Conservation (phyloP, 2,888 invertebrate genomes). For the Amphipyra berbera region DNA sequence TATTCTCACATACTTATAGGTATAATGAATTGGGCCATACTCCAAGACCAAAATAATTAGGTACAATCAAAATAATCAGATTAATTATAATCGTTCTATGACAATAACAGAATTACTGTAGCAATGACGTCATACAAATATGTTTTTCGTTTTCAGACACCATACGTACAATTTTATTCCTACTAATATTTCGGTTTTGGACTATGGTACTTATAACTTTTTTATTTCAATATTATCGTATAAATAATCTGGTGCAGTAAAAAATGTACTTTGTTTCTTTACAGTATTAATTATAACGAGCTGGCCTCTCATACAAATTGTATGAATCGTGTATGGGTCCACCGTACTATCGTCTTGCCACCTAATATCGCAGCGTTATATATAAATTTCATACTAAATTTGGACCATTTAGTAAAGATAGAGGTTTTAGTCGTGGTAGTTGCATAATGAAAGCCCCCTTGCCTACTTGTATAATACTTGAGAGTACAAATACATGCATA, state of each 20-base stretch:
- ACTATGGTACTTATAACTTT: slow-evolving; percentile 70
- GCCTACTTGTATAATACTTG: slow-evolving; percentile 71
- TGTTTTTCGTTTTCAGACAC: slow-evolving; percentile 33
- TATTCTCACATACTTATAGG: slow-evolving; percentile 66
- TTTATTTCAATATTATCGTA: slow-evolving; percentile 51
- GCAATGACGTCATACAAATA: slow-evolving; percentile 48
- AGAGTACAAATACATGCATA: slow-evolving; percentile 78
- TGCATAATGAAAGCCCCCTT: slow-evolving; percentile 64
- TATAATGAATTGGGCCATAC: slow-evolving; percentile 71
- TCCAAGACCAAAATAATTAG: slow-evolving; percentile 79
- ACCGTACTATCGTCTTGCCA: slow-evolving; percentile 53
- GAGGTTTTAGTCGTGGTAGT: slow-evolving; percentile 71
- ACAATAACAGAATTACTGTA: slow-evolving; percentile 66
- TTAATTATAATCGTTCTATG: slow-evolving; percentile 63
- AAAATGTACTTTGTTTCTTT: slow-evolving; percentile 60
- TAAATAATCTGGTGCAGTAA: slow-evolving; percentile 54
- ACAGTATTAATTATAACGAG: slow-evolving; percentile 70
- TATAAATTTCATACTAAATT: slow-evolving; percentile 73
- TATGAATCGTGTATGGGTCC: slow-evolving; percentile 62
- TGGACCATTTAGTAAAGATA: slow-evolving; percentile 84
- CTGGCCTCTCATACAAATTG: slow-evolving; percentile 72
- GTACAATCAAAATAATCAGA: slow-evolving; percentile 52
- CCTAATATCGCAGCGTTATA: slow-evolving; percentile 56
- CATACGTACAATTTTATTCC: slow-evolving; percentile 36
- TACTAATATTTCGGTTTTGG: slow-evolving; percentile 76